Evolutionary conservation across 2,113 vertebrate genomes (phyloP).

Genomic region (Tragelaphus imberbis): DNA sequence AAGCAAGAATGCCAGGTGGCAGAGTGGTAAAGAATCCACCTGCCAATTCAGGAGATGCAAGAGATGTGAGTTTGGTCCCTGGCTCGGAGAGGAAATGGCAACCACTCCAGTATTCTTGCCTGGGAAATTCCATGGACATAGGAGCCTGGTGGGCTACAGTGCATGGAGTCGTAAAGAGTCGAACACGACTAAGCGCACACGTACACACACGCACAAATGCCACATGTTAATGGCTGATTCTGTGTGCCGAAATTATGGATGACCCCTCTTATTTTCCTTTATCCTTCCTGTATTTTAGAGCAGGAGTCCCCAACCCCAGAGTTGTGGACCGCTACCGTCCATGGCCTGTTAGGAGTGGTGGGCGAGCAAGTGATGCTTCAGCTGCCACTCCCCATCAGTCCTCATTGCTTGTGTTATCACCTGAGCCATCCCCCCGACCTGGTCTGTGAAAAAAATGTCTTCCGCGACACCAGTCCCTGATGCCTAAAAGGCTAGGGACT

Average conservation of each 20-base stretch:
- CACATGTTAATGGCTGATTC: background rate
- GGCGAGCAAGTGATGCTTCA: background rate
- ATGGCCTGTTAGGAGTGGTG: background rate
- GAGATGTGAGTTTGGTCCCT: background rate
- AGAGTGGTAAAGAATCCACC: background rate
- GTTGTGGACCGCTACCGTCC: background rate
- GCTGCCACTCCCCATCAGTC: background rate
- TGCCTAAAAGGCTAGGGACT: background rate
- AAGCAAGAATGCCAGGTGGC: background rate
- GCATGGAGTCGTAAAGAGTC: background rate
- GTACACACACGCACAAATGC: background rate
- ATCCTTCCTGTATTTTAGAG: background rate
- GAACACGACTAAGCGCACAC: rapidly evolving
- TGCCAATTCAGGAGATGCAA: background rate
- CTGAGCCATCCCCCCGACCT: background rate
- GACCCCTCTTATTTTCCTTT: background rate
- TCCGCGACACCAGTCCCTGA: background rate
- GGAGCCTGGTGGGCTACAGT: background rate
- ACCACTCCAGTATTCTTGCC: background rate
- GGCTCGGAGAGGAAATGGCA: background rate
- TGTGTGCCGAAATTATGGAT: background rate
- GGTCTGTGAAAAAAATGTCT: background rate
- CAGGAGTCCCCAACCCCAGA: background rate
- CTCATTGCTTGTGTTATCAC: background rate
- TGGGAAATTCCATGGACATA: background rate